A percentile compares a stretch with the other conserved stretches of the same genome.
Evolutionary conservation across 2,888 invertebrate species (phyloP).

Genomic region (Torymus texanus): DNA sequence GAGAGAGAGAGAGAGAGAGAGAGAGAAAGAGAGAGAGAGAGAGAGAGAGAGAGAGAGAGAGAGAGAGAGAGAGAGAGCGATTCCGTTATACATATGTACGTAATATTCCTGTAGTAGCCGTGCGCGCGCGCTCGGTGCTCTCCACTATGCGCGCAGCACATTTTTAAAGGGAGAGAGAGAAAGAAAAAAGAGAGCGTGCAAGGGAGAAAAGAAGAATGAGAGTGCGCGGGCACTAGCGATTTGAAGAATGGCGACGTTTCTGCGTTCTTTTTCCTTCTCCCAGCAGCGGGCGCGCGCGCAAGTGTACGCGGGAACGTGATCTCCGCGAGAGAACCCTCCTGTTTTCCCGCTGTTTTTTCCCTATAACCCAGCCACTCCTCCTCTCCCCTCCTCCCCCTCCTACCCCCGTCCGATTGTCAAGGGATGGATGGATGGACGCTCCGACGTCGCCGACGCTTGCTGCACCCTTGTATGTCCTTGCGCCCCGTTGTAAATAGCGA

Average conservation of each 20-base stretch:
- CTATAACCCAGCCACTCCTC: background rate
- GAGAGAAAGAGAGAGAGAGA: too few relatives aligned
- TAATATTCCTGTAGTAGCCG: constrained; percentile 17
- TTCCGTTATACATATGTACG: constrained; percentile 32
- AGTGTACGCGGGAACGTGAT: background rate
- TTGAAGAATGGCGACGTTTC: constrained; percentile 54
- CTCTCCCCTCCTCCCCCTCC: background rate
- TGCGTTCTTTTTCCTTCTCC: constrained; percentile 7
- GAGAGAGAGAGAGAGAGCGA: constrained; percentile 11
- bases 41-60: too few relatives aligned
- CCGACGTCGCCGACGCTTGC: background rate
- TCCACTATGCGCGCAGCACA: background rate
- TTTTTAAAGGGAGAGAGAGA: constrained; percentile 29
- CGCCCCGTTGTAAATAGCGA: constrained; percentile 45
- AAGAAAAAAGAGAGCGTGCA: background rate
- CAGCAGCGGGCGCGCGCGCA: background rate
- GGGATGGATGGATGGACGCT: constrained; percentile 42
- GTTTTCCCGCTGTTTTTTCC: background rate
- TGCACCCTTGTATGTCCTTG: constrained; percentile 37
- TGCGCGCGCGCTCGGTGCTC: constrained; percentile 8
- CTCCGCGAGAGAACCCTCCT: too few relatives aligned
- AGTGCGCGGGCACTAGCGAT: constrained; percentile 62
- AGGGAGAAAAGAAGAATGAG: constrained; percentile 2
- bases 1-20: too few relatives aligned
- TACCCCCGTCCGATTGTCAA: constrained; percentile 22